Base-by-base conservation (phyloP, 2,113 vertebrate species). In the Delphinus delphis region DNA sequence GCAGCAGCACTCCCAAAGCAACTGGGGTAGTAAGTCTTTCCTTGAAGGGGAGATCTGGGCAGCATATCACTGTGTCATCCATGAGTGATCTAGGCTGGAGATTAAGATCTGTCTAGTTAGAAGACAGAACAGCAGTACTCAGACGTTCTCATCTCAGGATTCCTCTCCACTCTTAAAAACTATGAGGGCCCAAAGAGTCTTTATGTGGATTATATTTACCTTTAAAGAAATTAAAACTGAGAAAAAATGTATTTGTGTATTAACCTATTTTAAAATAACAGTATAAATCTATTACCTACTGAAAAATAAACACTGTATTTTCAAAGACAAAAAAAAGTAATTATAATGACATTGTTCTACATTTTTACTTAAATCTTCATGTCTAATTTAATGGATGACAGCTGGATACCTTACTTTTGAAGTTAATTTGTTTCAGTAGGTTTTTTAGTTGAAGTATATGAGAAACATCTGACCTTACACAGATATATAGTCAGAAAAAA, bases 191-290 rank as follows among this genome's bases (percentile, higher is more conserved):
- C 38, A 41, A 58, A 36, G 2, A 71, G 68, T 62, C 5, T 86
- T 86, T 71, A 63, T 36, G 17, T 53, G 28, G 9, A 74, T 53
- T 83, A 67, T 18, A 28, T 50, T 73, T 92, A 26, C 25, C 68
- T 93, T 77, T 67, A 84, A 60, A 90, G 25, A 95, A 70, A 88
- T 71, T 63, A 76, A 95, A 71, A 92, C 18, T 25, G 15, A 47
- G 0, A 23, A 65, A 55, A 28, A 1, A 25, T 60, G 83, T 81
- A 26, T 74, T 11, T 74, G n/a, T 82, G n/a, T 84, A 77, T 80
- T 65, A 73, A 38, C 15, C 50, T 60, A 44, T 90, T 68, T 44
- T 28, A 15, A 90, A 88, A 60, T 80, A 71, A 33, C 3, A 58
- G 15, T 53, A 83, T 88, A 65, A 58, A 73, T n/a, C 36, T 62